Conservation (phyloP, 2,797 vertebrate species). For the Nasua narica region DNA sequence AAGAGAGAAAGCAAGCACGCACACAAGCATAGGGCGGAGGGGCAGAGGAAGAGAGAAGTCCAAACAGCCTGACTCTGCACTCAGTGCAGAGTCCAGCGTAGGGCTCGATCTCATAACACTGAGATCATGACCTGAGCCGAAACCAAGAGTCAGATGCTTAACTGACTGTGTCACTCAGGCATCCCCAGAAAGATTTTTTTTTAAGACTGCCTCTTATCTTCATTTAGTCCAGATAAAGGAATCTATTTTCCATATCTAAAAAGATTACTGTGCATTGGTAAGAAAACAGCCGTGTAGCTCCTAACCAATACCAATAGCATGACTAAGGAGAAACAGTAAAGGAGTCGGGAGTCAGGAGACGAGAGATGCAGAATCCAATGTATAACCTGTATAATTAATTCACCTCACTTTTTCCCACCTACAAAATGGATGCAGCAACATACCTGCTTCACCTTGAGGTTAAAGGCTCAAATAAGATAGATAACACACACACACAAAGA, state of each 20-base stretch:
- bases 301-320: background rate
- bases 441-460: background rate
- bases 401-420: slow-evolving; percentile 26
- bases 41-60: background rate
- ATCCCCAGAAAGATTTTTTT: background rate
- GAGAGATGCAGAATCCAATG: background rate
- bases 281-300: slow-evolving; percentile 5
- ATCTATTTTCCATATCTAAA: slow-evolving; percentile 18
- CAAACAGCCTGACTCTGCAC: background rate
- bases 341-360: background rate
- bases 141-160: background rate
- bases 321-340: background rate
- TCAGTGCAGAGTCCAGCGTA: background rate
- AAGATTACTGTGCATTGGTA: background rate
- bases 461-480: slow-evolving; percentile 16
- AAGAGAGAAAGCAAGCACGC: too few species aligned
- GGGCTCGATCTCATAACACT: background rate
- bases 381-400: background rate
- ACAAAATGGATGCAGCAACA: background rate
- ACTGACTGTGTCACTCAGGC: background rate
- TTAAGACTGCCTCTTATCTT: background rate
- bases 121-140: background rate
- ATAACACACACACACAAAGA: background rate
- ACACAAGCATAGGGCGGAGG: too few species aligned
- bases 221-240: slow-evolving; percentile 13